Conservation (phyloP, 1,140 invertebrate genomes). For the Vanessa tameamea region DNA sequence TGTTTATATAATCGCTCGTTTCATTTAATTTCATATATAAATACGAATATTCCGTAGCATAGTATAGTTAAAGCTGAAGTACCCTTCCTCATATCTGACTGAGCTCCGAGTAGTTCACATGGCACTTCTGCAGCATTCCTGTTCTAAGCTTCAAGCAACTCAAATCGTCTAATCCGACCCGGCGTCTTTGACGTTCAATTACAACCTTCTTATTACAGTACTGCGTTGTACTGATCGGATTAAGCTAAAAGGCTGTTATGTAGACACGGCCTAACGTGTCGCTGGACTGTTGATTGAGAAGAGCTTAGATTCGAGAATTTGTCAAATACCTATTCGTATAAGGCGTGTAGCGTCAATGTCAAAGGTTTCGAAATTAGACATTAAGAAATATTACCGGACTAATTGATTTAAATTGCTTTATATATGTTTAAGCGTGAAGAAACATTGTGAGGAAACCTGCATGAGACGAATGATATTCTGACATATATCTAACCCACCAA, state of each 20-base stretch:
- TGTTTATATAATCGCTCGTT: no score
- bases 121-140: slow-evolving; percentile 14
- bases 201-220: slow-evolving; percentile 69
- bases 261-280: slow-evolving; percentile 53
- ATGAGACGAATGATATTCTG: no score
- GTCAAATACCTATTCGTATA: slow-evolving; percentile 4
- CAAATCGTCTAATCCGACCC: slow-evolving; percentile 52
- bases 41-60: no score
- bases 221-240: slow-evolving; percentile 57
- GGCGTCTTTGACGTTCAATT: slow-evolving; percentile 71
- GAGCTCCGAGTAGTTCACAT: not conserved
- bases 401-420: no score
- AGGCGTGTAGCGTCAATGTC: slow-evolving; percentile 14
- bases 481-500: no score
- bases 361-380: not conserved
- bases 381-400: not conserved
- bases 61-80: no score
- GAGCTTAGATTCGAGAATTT: slow-evolving; percentile 34
- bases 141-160: slow-evolving; percentile 1
- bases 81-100: no score
- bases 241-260: slow-evolving; percentile 72
- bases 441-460: no score
- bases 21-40: no score
- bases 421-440: no score
- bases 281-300: slow-evolving; percentile 48